phyloP scores from a whole-genome alignment of 2,113 vertebrate species.

The Aegotheles bennettii region DNA sequence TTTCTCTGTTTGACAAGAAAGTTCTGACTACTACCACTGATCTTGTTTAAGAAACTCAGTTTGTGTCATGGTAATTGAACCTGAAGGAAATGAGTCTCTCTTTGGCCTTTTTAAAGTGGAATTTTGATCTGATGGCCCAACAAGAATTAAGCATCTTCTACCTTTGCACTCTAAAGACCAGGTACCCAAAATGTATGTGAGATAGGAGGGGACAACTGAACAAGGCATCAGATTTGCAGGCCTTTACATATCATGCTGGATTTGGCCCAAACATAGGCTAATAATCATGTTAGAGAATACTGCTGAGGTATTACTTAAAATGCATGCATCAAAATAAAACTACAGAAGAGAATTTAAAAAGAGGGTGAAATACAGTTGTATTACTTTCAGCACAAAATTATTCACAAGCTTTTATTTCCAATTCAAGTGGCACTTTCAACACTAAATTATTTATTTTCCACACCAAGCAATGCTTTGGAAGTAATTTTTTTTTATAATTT shows the following conservation, averaged over 20 bases:
- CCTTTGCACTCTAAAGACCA: rapidly evolving
- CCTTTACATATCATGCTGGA: neutral
- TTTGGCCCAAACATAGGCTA: neutral
- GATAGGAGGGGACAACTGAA: neutral
- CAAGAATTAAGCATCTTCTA: neutral
- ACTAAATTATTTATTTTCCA: neutral
- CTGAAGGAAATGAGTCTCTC: neutral
- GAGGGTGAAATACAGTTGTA: neutral
- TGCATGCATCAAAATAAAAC: neutral
- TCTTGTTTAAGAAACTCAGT: neutral
- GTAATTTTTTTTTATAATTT: neutral
- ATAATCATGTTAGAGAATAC: neutral
- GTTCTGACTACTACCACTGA: neutral
- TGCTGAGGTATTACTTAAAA: neutral
- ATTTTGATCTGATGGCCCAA: neutral
- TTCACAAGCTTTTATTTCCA: neutral
- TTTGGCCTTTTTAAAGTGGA: neutral
- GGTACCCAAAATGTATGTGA: neutral
- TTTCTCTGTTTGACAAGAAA: neutral
- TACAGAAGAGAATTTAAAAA: neutral
- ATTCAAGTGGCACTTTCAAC: neutral
- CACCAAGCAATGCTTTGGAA: neutral
- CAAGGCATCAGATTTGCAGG: neutral
- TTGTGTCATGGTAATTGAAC: neutral
- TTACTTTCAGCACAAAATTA: neutral